Percentiles rank a stretch among this genome's conserved stretches.
phyloP scores from a whole-genome alignment of 2,113 vertebrate species.

The Halcyon malimbica region DNA sequence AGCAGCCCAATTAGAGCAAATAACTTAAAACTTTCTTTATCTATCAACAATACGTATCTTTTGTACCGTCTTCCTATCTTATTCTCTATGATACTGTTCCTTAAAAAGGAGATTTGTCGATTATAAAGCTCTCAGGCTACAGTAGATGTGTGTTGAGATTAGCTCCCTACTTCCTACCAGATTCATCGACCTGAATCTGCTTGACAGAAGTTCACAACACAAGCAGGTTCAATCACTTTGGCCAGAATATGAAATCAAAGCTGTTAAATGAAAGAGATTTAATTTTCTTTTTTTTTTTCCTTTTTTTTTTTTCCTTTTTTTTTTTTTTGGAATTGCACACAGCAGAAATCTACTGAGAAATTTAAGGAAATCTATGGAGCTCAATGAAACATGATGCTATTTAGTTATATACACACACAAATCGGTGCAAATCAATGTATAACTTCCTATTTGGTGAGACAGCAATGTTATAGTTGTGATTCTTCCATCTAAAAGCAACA shows the following conservation, averaged over 20 bases:
- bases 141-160: slow-evolving; percentile 7
- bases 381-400: not conserved
- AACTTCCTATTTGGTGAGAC: not conserved
- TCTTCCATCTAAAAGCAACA: not conserved
- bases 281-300: not conserved
- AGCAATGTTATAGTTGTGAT: not conserved
- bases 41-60: not conserved
- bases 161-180: slow-evolving; percentile 9
- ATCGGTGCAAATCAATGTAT: not conserved
- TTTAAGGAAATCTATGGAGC: not conserved
- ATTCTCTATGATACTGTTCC: not conserved
- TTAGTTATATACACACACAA: not conserved
- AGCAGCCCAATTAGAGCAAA: not conserved
- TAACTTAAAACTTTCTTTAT: not conserved
- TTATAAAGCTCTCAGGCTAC: not conserved
- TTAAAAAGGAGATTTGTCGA: not conserved
- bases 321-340: not conserved
- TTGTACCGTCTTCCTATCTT: not conserved
- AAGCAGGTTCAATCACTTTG: not conserved
- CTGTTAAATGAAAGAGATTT: not conserved
- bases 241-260: not conserved
- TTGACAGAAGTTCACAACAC: not conserved
- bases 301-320: not conserved
- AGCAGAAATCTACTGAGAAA: not conserved
- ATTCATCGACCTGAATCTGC: slow-evolving; percentile 30